Evolutionary conservation across 2,888 invertebrate species (phyloP).

Genomic region (Drosophila demipolita): DNA sequence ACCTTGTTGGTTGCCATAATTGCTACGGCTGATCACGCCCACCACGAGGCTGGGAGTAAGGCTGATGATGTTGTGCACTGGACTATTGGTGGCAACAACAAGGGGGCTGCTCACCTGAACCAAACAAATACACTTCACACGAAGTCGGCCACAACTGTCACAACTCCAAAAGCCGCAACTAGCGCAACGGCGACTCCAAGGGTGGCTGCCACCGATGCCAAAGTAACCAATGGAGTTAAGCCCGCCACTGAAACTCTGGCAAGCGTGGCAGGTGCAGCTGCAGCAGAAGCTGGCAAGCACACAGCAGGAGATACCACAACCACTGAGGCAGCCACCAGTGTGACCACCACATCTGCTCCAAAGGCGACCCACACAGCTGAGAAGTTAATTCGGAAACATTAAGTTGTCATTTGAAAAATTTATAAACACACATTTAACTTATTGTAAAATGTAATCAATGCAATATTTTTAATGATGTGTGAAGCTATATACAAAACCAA

Average conservation of each 20-base stretch:
- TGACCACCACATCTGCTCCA: neutral
- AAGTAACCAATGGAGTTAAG: neutral
- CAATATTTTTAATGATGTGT: too few relatives aligned
- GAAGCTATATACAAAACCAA: too few relatives aligned
- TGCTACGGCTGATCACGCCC: slow-evolving; percentile 23
- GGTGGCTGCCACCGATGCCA: neutral
- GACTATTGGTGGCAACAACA: slow-evolving; percentile 27
- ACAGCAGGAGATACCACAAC: neutral
- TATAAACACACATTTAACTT: neutral
- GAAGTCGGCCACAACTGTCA: neutral
- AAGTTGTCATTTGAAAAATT: neutral
- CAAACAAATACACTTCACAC: neutral
- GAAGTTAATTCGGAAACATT: slow-evolving; percentile 3
- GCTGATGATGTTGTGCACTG: slow-evolving; percentile 45
- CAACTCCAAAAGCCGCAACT: neutral
- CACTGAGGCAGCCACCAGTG: neutral
- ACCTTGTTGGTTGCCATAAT: slow-evolving; percentile 11
- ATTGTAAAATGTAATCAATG: neutral
- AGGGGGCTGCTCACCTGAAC: slow-evolving; percentile 44
- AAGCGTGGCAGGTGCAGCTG: neutral
- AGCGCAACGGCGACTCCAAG: neutral
- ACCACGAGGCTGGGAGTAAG: slow-evolving; percentile 20
- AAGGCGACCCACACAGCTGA: slow-evolving; percentile 20
- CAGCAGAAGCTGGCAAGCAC: slow-evolving; percentile 19
- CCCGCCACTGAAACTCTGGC: neutral